Evolutionary conservation across 2,113 vertebrate genomes (phyloP), one percentile per base, ranked within the genome.

Genomic region (Montifringilla adamsi): DNA sequence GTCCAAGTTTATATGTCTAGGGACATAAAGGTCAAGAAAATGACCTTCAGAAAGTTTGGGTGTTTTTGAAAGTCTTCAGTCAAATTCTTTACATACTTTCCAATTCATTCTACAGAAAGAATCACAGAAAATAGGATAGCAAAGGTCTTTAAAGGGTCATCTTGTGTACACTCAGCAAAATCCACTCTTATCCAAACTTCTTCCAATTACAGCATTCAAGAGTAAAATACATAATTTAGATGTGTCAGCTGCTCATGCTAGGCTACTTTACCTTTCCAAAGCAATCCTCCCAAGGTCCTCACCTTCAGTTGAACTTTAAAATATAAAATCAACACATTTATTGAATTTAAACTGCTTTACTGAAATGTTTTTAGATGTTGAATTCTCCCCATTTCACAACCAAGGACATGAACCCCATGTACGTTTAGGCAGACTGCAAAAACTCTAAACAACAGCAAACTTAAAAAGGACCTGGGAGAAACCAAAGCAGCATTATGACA

Each of bases 181-280:
- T 39, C 24, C 50, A 66, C 17, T 83, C 55, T 85, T 83, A 82
- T 58, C 75, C 86, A 87, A 90, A 90, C 33, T 76, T 88, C 55
- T 86, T 90, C 68, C 68, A 91, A 52, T 41, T 82, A 72, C 58
- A 90, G 35, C 27, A 78, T 84, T 90, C 68, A 60, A 33, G 6
- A 52, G 30, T 64, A 83, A 92, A 93, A 86, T 83, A 33, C 3
- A 22, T 72, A 84, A 93, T 90, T 94, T 84, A 78, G 59, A 83
- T 88, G 39, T 84, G 72, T 84, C 90, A 95, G 68, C 79, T 91
- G 50, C 27, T 88, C 87, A 41, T 41, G 43, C 20, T 67, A 76
- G 46, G n/a, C 30, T 43, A 72, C 69, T 91, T 90, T 91, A 67
- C 87, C 74, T 83, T 78, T 81, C 76, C 82, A 95, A 88, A 60